These are phyloP conservation scores for Sycophaga agraensis DNA, from an alignment of 1,140 invertebrate species.

Conservation along the genomic window DNA sequence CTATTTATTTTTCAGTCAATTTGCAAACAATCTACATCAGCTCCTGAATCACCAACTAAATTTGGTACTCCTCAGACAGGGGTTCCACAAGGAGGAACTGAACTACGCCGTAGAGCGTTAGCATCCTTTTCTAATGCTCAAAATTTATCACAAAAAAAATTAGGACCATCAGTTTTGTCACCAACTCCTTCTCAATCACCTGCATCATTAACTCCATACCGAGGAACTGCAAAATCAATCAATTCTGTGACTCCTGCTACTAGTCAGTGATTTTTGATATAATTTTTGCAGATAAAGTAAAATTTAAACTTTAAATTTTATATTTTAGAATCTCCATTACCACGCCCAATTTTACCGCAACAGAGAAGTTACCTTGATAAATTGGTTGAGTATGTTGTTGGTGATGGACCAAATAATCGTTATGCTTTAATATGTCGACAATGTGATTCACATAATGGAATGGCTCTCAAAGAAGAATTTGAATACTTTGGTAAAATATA, in stretches of 20 bases:
- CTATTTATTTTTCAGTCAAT: constrained; percentile 34
- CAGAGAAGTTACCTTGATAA: constrained; percentile 78
- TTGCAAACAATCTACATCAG: constrained; percentile 19
- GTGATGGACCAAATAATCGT: constrained; percentile 91
- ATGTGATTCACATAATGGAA: constrained; percentile 93
- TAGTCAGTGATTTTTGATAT: constrained; percentile 41
- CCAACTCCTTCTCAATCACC: constrained; percentile 29
- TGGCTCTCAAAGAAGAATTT: constrained; percentile 96
- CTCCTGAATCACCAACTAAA: constrained; percentile 41
- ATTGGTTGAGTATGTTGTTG: constrained; percentile 90
- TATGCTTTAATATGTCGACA: constrained; percentile 92
- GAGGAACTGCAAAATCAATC: constrained; percentile 34
- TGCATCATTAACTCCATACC: constrained; percentile 33
- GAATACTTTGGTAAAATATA: constrained; percentile 84
- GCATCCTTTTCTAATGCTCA: constrained; percentile 36
- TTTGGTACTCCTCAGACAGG: constrained; percentile 39
- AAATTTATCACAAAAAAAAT: constrained; percentile 35
- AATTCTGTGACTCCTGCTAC: constrained; percentile 36
- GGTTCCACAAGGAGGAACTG: constrained; percentile 25
- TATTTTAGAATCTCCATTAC: constrained; percentile 45
- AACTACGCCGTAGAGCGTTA: constrained; percentile 47
- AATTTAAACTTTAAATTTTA: neutral
- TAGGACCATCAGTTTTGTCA: constrained; percentile 33
- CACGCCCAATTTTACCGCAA: constrained; percentile 58
- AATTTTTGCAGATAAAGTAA: neutral